Evolutionary conservation across 1,140 invertebrate genomes (phyloP).

Genomic region (Parasteatoda tepidariorum): DNA sequence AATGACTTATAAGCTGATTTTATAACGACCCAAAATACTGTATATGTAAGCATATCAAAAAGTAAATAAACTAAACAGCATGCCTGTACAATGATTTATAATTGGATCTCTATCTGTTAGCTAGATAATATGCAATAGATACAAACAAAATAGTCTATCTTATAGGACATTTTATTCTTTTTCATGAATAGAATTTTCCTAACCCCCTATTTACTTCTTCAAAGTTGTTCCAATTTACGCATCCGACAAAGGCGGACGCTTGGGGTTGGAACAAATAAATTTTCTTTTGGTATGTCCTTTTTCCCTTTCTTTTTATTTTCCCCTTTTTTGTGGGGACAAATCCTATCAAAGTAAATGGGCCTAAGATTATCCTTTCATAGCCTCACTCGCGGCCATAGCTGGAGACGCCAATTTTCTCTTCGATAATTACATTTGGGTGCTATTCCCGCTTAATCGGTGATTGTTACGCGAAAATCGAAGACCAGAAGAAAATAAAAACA

Average conservation of each 20-base stretch:
- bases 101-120: no score
- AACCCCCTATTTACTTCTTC: not conserved
- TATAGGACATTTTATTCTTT: not conserved
- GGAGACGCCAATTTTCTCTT: constrained; percentile 46
- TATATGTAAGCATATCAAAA: no score
- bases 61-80: no score
- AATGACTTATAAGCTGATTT: no score
- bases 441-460: constrained; percentile 60
- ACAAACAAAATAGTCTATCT: not conserved
- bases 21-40: no score
- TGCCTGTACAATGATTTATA: no score
- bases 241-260: not conserved
- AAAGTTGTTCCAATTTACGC: not conserved
- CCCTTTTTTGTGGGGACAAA: constrained; percentile 24
- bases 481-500: not conserved
- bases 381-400: constrained; percentile 16
- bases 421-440: constrained; percentile 59
- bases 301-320: not conserved
- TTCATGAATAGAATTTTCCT: not conserved
- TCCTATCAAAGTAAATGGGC: constrained; percentile 59
- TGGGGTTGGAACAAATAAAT: constrained; percentile 2
- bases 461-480: constrained; percentile 57
- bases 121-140: no score
- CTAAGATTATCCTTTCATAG: constrained; percentile 56
- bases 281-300: not conserved